Evolutionary conservation across 2,888 invertebrate genomes (phyloP).

Genomic region (Chrysopilus asiliformis): DNA sequence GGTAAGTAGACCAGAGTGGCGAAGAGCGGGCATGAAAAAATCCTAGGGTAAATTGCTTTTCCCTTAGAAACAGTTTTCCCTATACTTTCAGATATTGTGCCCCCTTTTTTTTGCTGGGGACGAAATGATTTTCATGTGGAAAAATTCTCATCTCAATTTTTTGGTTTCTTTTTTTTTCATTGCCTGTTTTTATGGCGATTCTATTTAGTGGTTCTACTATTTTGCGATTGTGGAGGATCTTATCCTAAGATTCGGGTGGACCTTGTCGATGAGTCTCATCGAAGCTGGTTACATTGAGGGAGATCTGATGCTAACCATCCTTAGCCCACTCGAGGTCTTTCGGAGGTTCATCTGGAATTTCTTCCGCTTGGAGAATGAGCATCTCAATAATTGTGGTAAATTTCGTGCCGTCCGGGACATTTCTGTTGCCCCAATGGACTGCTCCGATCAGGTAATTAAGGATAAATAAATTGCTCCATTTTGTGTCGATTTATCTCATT

Average conservation of each 20-base stretch:
- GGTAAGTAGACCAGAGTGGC: conserved; percentile 37
- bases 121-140: too few species aligned
- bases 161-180: too few species aligned
- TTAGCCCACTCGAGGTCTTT: conserved; percentile 56
- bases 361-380: conserved; percentile 80
- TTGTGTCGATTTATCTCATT: neutral
- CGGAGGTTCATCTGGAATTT: conserved; percentile 77
- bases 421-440: conserved; percentile 61
- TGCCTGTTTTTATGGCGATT: too few species aligned
- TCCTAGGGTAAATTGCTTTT: too few species aligned
- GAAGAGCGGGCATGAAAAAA: too few species aligned
- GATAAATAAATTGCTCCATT: neutral
- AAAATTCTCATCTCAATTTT: neutral
- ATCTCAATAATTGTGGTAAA: conserved; percentile 78
- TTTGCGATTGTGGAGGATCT: conserved; percentile 72
- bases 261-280: conserved; percentile 53
- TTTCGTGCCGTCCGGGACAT: conserved; percentile 81
- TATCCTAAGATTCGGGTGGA: conserved; percentile 65
- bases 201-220: conserved; percentile 58
- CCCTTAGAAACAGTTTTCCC: too few species aligned
- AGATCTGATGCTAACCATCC: conserved; percentile 52
- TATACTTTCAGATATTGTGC: too few species aligned
- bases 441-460: conserved; percentile 48
- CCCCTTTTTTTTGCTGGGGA: too few species aligned
- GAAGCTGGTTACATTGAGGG: conserved; percentile 48